Evolutionary conservation across 92 coral and sea anemone species (phyloP).

Genomic region (Epizoanthus fatuus): DNA sequence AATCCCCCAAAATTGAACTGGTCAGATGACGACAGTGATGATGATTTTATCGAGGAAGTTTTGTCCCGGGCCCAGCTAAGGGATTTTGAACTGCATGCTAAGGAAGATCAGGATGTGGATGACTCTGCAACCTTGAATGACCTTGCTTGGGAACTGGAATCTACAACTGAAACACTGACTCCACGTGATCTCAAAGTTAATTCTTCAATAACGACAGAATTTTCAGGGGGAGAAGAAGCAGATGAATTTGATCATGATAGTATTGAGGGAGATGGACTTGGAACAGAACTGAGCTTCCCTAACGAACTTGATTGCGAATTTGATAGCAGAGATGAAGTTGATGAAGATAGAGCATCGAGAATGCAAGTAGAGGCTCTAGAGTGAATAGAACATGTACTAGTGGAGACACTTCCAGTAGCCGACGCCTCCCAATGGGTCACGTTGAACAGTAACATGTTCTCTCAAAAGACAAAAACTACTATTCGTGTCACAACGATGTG

Average conservation of each 20-base stretch:
- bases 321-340: constrained; percentile 56
- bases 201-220: constrained; percentile 16
- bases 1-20: constrained; percentile 85
- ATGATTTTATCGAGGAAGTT: constrained; percentile 74
- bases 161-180: constrained; percentile 91
- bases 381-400: constrained; percentile 5
- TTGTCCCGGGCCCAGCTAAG: constrained; percentile 40
- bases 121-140: constrained; percentile 92
- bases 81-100: constrained; percentile 54
- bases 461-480: no score
- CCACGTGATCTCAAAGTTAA: constrained; percentile 75
- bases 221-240: constrained; percentile 24
- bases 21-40: constrained; percentile 91
- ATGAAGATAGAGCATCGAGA: constrained; percentile 70
- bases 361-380: constrained; percentile 83
- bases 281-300: constrained; percentile 76
- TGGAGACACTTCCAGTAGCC: no score
- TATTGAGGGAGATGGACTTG: constrained; percentile 80
- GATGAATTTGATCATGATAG: constrained; percentile 83
- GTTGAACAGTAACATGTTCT: no score
- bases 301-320: constrained; percentile 56
- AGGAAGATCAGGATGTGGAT: constrained; percentile 86
- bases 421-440: no score
- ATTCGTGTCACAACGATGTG: no score
- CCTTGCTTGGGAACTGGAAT: constrained; percentile 96